Base-by-base conservation (phyloP, 2,797 vertebrate species). In the Eutrigla gurnardus region DNA sequence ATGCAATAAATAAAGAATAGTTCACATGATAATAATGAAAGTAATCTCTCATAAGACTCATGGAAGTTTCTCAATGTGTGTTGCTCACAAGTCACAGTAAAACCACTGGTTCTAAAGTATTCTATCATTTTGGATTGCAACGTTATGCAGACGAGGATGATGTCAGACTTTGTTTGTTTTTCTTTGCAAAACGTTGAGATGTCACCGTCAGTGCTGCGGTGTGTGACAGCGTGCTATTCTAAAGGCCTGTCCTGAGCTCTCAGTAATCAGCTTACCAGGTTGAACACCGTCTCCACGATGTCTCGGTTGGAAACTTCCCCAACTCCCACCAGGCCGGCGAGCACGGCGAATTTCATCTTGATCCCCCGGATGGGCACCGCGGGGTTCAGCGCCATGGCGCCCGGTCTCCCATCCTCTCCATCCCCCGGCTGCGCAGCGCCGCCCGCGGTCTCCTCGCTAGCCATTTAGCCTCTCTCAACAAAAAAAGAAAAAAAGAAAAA, bases 321-420 rank as follows among this genome's bases (percentile, higher is more conserved):
- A 82, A 98, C 97, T 94, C 99, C 97, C 85, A 98, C 92, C 89
- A 99, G 90, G 4, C 97, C 97, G 0, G 93, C 93, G 52, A 99
- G 94, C 77, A 99, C 98, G 0, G 96, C 98, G 46, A 99, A 99
- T 91, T 99, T 99, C 98, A 98, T 99, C 77, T 88, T 83, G 85
- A 99, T 98, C 4, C 98, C 97, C 90, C 97, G 92, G 80, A 99
- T 97, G 12, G 97, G 97, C 70, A 99, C 91, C 17, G 91, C 95
- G 0, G 97, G 96, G 75, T 95, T 94, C 83, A 97, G 84, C 43
- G 95, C 91, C 91, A 90, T 68, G 6, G 89, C 65, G 11, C 85
- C 84, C 10, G 89, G 36, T 77, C 83, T 90, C 62, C 89, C 95
- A 89, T 80, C 94, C 64, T 90, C 88, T 14, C 72, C 88, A 66